Evolutionary conservation across 2,797 vertebrate species (phyloP).

Genomic region (Sebastes paucispinis): DNA sequence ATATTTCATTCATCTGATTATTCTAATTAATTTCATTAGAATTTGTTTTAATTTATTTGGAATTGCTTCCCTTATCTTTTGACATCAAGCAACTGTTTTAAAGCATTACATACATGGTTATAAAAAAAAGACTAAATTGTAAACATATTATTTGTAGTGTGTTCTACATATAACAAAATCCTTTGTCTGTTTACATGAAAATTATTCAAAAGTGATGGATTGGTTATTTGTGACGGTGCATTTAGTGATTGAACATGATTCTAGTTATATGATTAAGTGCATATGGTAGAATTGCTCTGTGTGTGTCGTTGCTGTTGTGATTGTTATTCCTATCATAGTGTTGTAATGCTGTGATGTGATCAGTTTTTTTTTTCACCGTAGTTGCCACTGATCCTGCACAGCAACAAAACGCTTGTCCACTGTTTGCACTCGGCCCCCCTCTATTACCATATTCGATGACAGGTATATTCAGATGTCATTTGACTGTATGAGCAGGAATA

Average conservation of each 20-base stretch:
- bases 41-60: constrained; percentile 5
- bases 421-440: constrained; percentile 20
- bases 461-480: constrained; percentile 50
- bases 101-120: background rate
- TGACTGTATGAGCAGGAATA: constrained; percentile 38
- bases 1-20: constrained; percentile 6
- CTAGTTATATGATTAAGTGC: background rate
- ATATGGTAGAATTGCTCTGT: background rate
- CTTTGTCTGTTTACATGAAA: background rate
- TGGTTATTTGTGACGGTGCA: background rate
- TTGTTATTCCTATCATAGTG: constrained; percentile 11
- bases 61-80: background rate
- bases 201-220: background rate
- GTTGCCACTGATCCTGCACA: constrained; percentile 31
- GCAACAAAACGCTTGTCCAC: constrained; percentile 28
- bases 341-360: constrained; percentile 20
- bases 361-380: background rate
- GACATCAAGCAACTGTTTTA: background rate
- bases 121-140: background rate
- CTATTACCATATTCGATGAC: constrained; percentile 54
- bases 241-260: background rate
- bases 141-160: constrained; percentile 9
- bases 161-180: background rate
- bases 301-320: constrained; percentile 13
- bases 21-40: background rate